A percentile compares a stretch with the other conserved stretches of the same genome.
Conservation (phyloP, 2,797 vertebrate species). For the Onychomys torridus region DNA sequence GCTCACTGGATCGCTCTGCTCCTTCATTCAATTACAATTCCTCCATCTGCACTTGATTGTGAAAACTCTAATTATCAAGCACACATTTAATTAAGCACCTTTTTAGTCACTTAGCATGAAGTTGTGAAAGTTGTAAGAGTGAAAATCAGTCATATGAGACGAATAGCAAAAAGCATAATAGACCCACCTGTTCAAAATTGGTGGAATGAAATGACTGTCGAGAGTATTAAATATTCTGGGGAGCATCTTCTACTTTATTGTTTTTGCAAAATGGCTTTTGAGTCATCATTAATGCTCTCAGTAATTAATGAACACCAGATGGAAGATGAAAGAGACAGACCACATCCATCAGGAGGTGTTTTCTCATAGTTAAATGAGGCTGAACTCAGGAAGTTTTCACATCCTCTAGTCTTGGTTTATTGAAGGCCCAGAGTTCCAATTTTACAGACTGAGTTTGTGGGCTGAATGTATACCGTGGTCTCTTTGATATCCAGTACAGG, state of each 20-base stretch:
- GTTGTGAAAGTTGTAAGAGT: slow-evolving; percentile 70
- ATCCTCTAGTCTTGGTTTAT: slow-evolving; percentile 35
- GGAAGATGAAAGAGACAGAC: slow-evolving; percentile 65
- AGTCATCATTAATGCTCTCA: slow-evolving; percentile 71
- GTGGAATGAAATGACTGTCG: slow-evolving; percentile 64
- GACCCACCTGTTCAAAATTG: slow-evolving; percentile 75
- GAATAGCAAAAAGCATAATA: slow-evolving; percentile 71
- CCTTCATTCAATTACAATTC: slow-evolving; percentile 71
- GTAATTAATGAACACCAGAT: slow-evolving; percentile 82
- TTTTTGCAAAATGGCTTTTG: slow-evolving; percentile 72
- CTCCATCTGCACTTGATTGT: slow-evolving; percentile 73
- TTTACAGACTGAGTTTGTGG: slow-evolving; percentile 1
- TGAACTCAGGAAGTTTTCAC: slow-evolving; percentile 57
- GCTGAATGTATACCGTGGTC: background rate
- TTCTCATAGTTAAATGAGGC: slow-evolving; percentile 68
- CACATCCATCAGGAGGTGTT: slow-evolving; percentile 60
- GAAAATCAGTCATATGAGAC: slow-evolving; percentile 78
- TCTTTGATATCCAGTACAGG: background rate
- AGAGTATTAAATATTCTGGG: slow-evolving; percentile 70
- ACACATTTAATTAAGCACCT: slow-evolving; percentile 80
- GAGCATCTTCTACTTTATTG: slow-evolving; percentile 73
- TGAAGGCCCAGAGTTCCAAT: background rate
- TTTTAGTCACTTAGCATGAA: slow-evolving; percentile 76
- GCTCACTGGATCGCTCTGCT: slow-evolving; percentile 31
- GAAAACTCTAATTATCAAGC: slow-evolving; percentile 75